These are phyloP conservation scores for Ryuthela nishihirai DNA, from an alignment of 2,888 invertebrate species.

Conservation along the genomic window DNA sequence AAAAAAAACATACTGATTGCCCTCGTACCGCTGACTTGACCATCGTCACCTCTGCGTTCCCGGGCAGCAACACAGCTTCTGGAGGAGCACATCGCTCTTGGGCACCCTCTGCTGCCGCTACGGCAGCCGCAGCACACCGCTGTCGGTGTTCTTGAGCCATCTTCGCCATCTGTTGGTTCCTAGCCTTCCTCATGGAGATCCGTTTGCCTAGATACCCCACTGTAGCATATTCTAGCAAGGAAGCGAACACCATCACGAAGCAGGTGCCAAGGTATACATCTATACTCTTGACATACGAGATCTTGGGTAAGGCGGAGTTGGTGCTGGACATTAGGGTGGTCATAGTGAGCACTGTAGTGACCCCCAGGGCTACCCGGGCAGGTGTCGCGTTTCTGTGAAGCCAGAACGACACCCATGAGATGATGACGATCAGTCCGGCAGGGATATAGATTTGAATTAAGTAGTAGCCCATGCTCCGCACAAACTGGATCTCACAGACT, in stretches of 20 bases:
- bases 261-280: slow-evolving; percentile 55
- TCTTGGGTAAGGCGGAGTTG: slow-evolving; percentile 53
- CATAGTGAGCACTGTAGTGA: slow-evolving; percentile 78
- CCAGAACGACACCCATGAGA: slow-evolving; percentile 93
- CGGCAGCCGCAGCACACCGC: slow-evolving; percentile 40
- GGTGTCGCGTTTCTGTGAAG: slow-evolving; percentile 92
- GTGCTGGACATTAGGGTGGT: slow-evolving; percentile 57
- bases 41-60: slow-evolving; percentile 35
- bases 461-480: slow-evolving; percentile 97
- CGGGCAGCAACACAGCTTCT: slow-evolving; percentile 35
- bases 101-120: slow-evolving; percentile 37
- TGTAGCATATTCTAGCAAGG: slow-evolving; percentile 49
- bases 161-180: slow-evolving; percentile 42
- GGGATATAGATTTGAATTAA: slow-evolving; percentile 98
- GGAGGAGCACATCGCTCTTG: slow-evolving; percentile 31
- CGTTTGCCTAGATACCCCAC: slow-evolving; percentile 44
- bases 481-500: slow-evolving; percentile 95
- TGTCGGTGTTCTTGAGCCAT: slow-evolving; percentile 42
- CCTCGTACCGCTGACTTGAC: slow-evolving; percentile 36
- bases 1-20: slow-evolving; percentile 22
- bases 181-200: slow-evolving; percentile 42
- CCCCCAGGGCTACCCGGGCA: slow-evolving; percentile 87
- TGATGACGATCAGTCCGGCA: slow-evolving; percentile 93
- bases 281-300: slow-evolving; percentile 51
- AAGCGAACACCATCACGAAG: slow-evolving; percentile 54